Evolutionary conservation across 64 coral and sea anemone species (phyloP).

Genomic region (Pachyseris speciosa): DNA sequence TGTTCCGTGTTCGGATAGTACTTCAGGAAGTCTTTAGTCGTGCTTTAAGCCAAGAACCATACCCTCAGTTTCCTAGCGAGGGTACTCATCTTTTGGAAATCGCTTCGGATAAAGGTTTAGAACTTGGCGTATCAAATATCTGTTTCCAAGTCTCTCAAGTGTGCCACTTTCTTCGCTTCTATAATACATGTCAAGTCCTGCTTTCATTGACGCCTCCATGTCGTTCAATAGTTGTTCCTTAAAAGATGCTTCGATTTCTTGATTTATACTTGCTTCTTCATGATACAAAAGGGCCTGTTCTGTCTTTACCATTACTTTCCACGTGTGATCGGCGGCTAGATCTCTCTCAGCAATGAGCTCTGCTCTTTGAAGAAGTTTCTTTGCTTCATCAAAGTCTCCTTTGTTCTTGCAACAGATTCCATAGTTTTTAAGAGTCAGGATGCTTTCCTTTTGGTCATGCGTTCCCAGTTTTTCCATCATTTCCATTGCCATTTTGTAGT

Average conservation of each 20-base stretch:
- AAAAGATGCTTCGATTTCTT: neutral
- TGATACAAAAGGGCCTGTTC: neutral
- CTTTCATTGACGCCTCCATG: neutral
- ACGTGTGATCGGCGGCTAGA: neutral
- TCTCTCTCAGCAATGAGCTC: neutral
- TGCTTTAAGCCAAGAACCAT: too few species aligned
- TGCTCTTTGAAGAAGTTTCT: neutral
- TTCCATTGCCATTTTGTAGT: neutral
- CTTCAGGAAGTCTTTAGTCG: too few species aligned
- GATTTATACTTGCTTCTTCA: neutral
- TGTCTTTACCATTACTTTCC: constrained; percentile 4
- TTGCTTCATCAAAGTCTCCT: neutral
- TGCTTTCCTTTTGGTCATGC: too few species aligned
- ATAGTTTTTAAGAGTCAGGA: too few species aligned
- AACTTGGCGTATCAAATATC: neutral
- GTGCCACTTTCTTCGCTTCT: neutral
- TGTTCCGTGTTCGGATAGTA: too few species aligned
- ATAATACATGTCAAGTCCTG: neutral
- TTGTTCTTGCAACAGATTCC: neutral
- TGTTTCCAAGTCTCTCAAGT: neutral
- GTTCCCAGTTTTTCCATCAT: too few species aligned
- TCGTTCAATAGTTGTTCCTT: neutral
- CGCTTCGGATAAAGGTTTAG: neutral
- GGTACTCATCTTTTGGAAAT: too few species aligned
- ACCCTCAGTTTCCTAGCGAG: too few species aligned